Evolutionary conservation across 2,113 vertebrate species (phyloP), one percentile per base, ranked within the genome.

Genomic region (Sminthopsis crassicaudata): DNA sequence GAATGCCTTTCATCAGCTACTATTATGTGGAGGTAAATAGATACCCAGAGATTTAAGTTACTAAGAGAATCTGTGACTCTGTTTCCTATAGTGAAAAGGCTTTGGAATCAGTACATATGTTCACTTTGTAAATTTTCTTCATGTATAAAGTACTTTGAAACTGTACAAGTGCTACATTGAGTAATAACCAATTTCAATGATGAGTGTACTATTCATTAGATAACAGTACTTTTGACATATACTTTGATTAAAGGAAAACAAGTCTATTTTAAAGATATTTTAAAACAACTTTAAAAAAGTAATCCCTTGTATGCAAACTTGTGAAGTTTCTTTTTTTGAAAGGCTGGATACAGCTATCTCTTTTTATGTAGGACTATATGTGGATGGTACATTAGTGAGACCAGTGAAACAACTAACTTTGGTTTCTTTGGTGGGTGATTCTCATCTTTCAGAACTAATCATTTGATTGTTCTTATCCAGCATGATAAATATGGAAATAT

Each of bases 1-100:
- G 19, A 46, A 27, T 67, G 8, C 50, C 25, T 92, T 67, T 36
- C 30, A 60, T 26, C 5, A 91, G 46, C 36, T 14, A 30, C 2
- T 55, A 16, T 93, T 94, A 94, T 91, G 91, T 90, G 26, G 36
- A 30, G 93, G 94, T 36, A 76, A 94, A 57, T 19, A 19, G n/a
- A 93, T 46, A 91, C 30, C 84, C 53, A 67, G 42, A 95, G 94
- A 96, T 36, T 67, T 67, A 36, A 67, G 60, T 67, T 36, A 12
- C 25, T 60, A 67, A 60, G 27, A 67, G 60, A 67, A 67, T 36
- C 60, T 67, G 14, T 67, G 60, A 36, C 60, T 67, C 1, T 67
- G 1, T 6, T 67, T 67, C 3, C 12, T 67, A 4, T 67, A 67
- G 30, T 67, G 30, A 67, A 67, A 67, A 67, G 30, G 30, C 57